Evolutionary conservation across 2,797 vertebrate species (phyloP).

Genomic region (Silurus lanzhouensis): DNA sequence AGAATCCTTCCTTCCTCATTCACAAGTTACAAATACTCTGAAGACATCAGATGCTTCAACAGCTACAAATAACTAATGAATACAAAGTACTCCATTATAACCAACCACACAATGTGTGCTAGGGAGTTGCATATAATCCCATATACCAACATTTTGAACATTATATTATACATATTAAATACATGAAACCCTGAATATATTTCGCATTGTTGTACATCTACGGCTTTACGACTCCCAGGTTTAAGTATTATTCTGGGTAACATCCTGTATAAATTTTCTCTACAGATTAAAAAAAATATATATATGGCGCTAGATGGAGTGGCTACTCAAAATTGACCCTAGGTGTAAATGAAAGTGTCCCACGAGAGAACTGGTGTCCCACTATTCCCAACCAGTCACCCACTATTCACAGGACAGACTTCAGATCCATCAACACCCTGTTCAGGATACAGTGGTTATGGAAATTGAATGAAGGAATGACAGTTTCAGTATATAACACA

Average conservation of each 20-base stretch:
- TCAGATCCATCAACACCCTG: background rate
- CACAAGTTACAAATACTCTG: background rate
- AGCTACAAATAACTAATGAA: background rate
- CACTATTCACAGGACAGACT: background rate
- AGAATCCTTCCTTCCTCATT: conserved; percentile 54
- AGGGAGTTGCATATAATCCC: no score
- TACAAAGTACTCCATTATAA: background rate
- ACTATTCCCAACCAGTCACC: background rate
- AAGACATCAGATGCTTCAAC: background rate
- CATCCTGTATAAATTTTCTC: background rate
- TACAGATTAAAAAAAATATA: background rate
- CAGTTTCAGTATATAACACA: background rate
- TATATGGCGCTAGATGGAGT: background rate
- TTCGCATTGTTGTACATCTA: no score
- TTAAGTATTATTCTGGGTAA: background rate
- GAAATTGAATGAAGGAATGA: background rate
- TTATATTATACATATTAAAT: no score
- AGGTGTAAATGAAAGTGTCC: background rate
- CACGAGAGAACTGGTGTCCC: background rate
- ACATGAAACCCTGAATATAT: no score
- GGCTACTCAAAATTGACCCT: background rate
- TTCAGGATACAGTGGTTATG: background rate
- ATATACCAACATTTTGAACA: no score
- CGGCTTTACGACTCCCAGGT: background rate
- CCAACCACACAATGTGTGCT: background rate